Conservation (phyloP, 92 coral and sea anemone genomes). For the Parazoanthus darwini region DNA sequence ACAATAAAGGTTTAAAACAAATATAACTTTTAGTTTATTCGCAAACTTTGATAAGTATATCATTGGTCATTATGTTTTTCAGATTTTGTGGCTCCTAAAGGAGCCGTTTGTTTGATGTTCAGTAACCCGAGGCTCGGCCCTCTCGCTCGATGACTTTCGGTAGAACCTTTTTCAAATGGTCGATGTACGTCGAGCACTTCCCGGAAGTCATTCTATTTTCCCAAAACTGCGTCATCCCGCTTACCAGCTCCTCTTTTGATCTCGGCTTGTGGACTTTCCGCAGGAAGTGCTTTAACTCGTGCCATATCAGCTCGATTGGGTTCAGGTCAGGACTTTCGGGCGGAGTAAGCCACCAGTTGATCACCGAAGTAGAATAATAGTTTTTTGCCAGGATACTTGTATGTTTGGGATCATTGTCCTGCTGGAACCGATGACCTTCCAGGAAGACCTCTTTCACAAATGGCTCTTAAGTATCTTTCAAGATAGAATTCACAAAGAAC, state of each 20-base stretch:
- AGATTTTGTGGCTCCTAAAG: constrained; percentile 87
- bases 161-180: no score
- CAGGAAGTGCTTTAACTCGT: constrained; percentile 37
- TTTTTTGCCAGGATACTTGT: constrained; percentile 28
- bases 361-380: not conserved
- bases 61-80: not conserved
- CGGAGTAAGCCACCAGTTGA: constrained; percentile 45
- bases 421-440: constrained; percentile 42
- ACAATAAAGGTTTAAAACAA: not conserved
- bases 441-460: constrained; percentile 27
- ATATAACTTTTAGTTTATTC: not conserved
- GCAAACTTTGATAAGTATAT: not conserved
- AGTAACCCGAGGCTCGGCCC: not conserved
- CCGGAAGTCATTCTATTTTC: no score
- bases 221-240: no score
- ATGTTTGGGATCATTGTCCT: constrained; percentile 41
- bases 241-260: no score
- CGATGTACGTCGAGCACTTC: no score
- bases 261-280: constrained; percentile 24
- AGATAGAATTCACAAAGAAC: constrained; percentile 25
- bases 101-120: constrained; percentile 66
- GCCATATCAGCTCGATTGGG: constrained; percentile 47
- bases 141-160: not conserved
- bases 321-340: constrained; percentile 44
- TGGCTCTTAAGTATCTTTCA: constrained; percentile 1